These are phyloP conservation scores for Gracilinanus agilis DNA, from an alignment of 2,113 vertebrate genomes.

Conservation along the genomic window DNA sequence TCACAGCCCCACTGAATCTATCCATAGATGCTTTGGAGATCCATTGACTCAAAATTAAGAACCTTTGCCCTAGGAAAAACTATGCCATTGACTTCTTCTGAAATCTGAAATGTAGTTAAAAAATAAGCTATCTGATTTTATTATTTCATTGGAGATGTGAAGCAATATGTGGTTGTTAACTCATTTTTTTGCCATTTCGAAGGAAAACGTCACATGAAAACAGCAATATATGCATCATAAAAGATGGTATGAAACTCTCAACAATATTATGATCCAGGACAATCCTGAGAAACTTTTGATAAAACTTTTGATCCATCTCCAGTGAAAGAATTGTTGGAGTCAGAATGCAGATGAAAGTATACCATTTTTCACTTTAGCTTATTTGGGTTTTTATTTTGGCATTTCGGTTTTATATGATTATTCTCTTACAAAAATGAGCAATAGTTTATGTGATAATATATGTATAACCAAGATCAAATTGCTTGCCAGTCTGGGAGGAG, in stretches of 20 bases:
- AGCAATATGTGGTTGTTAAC: not conserved
- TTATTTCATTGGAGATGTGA: not conserved
- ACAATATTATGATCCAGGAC: too few species aligned
- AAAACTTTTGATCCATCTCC: too few species aligned
- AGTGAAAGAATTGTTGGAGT: too few species aligned
- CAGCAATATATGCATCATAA: not conserved
- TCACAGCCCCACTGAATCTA: not conserved
- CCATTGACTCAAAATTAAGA: not conserved
- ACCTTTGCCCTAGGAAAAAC: not conserved
- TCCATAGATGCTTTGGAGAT: not conserved
- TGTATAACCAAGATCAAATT: too few species aligned
- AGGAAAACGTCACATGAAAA: not conserved
- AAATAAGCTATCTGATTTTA: conserved; percentile 2
- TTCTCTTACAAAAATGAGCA: too few species aligned
- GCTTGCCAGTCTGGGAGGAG: too few species aligned
- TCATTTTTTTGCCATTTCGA: not conserved
- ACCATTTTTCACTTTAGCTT: too few species aligned
- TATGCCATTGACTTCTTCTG: not conserved
- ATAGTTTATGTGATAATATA: too few species aligned
- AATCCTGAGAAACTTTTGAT: too few species aligned
- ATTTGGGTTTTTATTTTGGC: too few species aligned
- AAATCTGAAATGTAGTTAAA: conserved; percentile 20
- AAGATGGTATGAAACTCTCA: not conserved
- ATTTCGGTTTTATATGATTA: too few species aligned
- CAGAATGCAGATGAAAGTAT: too few species aligned